Conservation (phyloP, 2,888 invertebrate genomes). For the Drosophila testacea region DNA sequence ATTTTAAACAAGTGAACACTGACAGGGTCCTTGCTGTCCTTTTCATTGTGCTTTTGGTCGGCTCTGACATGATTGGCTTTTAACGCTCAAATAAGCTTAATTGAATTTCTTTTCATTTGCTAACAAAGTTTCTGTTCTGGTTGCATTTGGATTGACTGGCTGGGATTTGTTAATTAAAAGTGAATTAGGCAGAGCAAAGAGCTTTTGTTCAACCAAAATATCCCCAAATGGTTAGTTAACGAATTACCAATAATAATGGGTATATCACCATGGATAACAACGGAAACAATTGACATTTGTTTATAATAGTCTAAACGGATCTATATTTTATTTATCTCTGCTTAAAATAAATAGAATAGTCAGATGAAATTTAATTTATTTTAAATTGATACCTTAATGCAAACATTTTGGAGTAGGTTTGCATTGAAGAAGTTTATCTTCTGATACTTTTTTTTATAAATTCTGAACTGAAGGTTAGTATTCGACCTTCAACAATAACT, state of each 20-base stretch:
- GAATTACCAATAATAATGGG: neutral
- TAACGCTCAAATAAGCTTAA: slow-evolving; percentile 86
- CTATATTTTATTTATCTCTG: too few species aligned
- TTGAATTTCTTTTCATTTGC: slow-evolving; percentile 84
- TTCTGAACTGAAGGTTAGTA: too few species aligned
- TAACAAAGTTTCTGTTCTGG: slow-evolving; percentile 72
- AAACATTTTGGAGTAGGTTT: too few species aligned
- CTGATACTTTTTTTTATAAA: too few species aligned
- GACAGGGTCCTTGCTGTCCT: slow-evolving; percentile 25
- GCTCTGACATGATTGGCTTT: slow-evolving; percentile 84
- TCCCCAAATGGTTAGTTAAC: slow-evolving; percentile 9
- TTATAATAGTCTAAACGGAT: too few species aligned
- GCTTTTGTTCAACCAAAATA: slow-evolving; percentile 11
- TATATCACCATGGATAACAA: neutral
- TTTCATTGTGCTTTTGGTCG: slow-evolving; percentile 68
- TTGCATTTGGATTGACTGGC: slow-evolving; percentile 45
- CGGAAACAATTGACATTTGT: neutral
- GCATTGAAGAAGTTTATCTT: too few species aligned
- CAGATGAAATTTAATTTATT: too few species aligned
- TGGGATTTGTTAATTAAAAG: slow-evolving; percentile 81
- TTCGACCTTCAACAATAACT: too few species aligned
- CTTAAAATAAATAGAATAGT: too few species aligned
- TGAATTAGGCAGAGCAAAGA: slow-evolving; percentile 61
- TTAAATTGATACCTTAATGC: too few species aligned
- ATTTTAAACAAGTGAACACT: neutral